Base-by-base conservation (phyloP, 2,888 invertebrate species). In the Morpho deidamia region DNA sequence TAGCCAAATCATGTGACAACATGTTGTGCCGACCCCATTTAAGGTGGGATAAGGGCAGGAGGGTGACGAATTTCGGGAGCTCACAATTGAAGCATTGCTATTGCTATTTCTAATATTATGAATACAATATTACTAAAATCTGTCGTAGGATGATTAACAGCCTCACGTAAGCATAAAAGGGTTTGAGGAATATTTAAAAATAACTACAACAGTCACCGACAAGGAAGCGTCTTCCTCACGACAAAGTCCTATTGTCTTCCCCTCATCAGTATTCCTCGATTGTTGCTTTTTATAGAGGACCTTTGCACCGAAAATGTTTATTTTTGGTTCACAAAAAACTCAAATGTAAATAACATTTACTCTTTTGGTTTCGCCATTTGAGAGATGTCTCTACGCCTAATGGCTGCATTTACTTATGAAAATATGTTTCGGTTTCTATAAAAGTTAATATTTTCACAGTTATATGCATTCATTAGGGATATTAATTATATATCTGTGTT, bases 251-350 rank as follows among this genome's bases (percentile, higher is more conserved):
- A 68, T 70, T 70, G 70, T 71, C 62, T 55, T 12, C 23, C 14
- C 55, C 64, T 64, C 66, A 69, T 71, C 66, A 68, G 64, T 69
- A 71, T 70, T 67, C 67, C 53, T 55, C 55, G 63, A 58, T 66
- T 63, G 63, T 61, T 59, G 49, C 59, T 54, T 62, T 63, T 64
- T 59, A 58, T 60, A 46, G 53, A 54, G 54, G 61, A 63, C 59
- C 62, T 62, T 59, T 63, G 63, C 52, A 53, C 56, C 9, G 8
- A 9, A 3, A 23, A 23, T 23, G 23, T 1, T 23, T 1, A 1
- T 23, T 23, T 23, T 23, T 1, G 23, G 2, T 23, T 23, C 5
- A 23, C 23, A 23, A 23, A 23, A 23, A 23, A 1, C 3, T 23
- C 23, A 23, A 23, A 23, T 5, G 23, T 23, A 23, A 23, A 23